Evolutionary conservation across 2,797 vertebrate species (phyloP), one percentile per base, ranked within the genome.

Genomic region (Kryptolebias ocellatus): DNA sequence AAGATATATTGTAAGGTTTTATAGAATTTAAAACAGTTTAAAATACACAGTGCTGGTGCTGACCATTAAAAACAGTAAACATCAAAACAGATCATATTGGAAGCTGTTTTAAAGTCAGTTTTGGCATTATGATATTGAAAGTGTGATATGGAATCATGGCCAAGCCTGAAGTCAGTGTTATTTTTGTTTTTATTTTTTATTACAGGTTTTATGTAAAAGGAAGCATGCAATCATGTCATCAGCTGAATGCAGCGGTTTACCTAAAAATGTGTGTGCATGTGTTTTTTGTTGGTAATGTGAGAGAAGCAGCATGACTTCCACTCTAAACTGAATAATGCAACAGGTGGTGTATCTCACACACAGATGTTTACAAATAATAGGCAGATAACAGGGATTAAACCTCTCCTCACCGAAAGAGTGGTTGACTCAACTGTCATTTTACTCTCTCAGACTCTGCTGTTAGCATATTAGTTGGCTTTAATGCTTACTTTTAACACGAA

Each of bases 331-430:
- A 56, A 69, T 55, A 52, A 44, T 42, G 51, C 58, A 68, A 75
- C 80, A 86, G 74, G 78, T 85, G 70, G 73, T 67, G 62, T 59
- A 64, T 75, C 31, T 44, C 49, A 52, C 31, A 51, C 18, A 17
- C n/a, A 17, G 1, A 52, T 28, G 2, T 37, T 37, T 37, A 37
- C 34, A 37, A 8, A 37, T 8, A 37, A 8, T 37, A 10, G 5
- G 6, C 34, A 7, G 8, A 37, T 10, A 37, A 37, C 34, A 37
- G 8, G 34, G 8, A 37, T 37, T 37, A 37, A 8, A 16, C 37
- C 17, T 45, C 16, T 45, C 37, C 51, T 68, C 50, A 34, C 44
- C 45, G 53, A 45, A 64, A 47, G 24, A 65, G 17, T 18, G 28
- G n/a, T 66, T 42, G 20, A 51, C 8, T 39, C 50, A 27, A 64